Evolutionary conservation across 2,797 vertebrate genomes (phyloP), one percentile per base, ranked within the genome.

Genomic region (Ctenosaura bakeri): DNA sequence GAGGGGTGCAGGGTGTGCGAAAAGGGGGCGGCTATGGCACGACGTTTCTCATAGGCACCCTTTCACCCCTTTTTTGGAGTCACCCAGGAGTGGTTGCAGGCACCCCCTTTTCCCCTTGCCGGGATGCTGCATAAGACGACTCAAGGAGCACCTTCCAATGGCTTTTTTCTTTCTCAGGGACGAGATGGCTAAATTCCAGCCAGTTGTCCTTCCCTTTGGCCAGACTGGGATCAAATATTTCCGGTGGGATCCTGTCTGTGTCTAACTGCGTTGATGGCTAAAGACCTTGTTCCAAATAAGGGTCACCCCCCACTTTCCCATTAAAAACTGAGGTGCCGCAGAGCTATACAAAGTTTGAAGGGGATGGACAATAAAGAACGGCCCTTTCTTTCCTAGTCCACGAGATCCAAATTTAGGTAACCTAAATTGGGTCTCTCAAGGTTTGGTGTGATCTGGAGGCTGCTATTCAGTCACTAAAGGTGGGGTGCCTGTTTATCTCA

Each of bases 381-480:
- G 79, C 79, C 91, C 35, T 93, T 93, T 94, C 85, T 91, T 92
- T 91, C 91, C 52, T 66, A 87, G 83, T 52, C 90, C n/a, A 83
- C 88, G 89, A 87, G 71, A 89, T 78, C 80, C 1, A 90, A 89
- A 91, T 93, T 91, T 94, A 89, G 91, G 93, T 94, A 96, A 95
- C 93, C 94, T 97, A 94, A 93, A 88, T 56, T 96, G 96, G 93
- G 92, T 96, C 94, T 96, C 88, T 92, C 92, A 88, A 94, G 94
- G 88, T 91, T 91, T 88, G 54, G 66, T 81, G 92, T 86, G 93
- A 92, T 96, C 96, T 95, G 94, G 80, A 94, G 81, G 94, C 81
- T 78, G 2, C 52, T 95, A 92, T 90, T 86, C 88, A 95, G 94
- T 81, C 46, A 42, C 26, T 80, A 32, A 88, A 91, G 42, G n/a